Conservation (phyloP, 2,888 invertebrate genomes). For the Acronicta psi region DNA sequence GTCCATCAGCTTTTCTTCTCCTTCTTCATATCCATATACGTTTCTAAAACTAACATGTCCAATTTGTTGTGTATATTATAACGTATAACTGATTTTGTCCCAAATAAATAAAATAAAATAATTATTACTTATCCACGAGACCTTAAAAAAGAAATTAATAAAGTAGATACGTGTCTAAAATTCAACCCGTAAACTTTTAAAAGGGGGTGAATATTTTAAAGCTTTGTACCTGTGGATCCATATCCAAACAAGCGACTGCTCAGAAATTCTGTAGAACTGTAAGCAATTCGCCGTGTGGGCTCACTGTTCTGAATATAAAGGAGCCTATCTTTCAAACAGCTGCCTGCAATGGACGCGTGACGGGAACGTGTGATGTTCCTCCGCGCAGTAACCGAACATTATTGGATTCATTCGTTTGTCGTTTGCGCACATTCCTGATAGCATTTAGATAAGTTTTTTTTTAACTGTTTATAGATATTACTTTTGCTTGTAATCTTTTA, state of each 20-base stretch:
- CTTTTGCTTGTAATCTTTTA: conserved; percentile 28
- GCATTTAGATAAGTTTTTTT: conserved; percentile 41
- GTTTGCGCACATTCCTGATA: conserved; percentile 46
- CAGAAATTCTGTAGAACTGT: conserved; percentile 60
- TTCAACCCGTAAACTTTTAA: conserved; percentile 22
- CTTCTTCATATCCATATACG: too few relatives aligned
- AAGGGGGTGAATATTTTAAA: conserved; percentile 38
- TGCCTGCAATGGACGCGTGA: conserved; percentile 64
- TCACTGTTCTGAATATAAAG: conserved; percentile 71
- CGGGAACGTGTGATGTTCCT: conserved; percentile 62
- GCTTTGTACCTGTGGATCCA: conserved; percentile 50
- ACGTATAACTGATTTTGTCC: too few relatives aligned
- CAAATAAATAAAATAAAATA: too few relatives aligned
- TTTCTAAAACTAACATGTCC: too few relatives aligned
- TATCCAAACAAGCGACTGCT: conserved; percentile 57
- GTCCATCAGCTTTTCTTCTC: too few relatives aligned
- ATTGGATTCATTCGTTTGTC: conserved; percentile 64
- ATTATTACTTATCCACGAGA: too few relatives aligned
- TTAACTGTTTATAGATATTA: conserved; percentile 28
- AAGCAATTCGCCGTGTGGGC: conserved; percentile 62
- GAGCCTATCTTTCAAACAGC: conserved; percentile 61
- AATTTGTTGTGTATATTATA: too few relatives aligned
- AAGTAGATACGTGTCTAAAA: conserved; percentile 20
- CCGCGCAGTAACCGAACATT: conserved; percentile 58
- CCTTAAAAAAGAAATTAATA: background rate